Evolutionary conservation across 2,113 vertebrate species (phyloP).

Genomic region (Pseudorectes ferrugineus): DNA sequence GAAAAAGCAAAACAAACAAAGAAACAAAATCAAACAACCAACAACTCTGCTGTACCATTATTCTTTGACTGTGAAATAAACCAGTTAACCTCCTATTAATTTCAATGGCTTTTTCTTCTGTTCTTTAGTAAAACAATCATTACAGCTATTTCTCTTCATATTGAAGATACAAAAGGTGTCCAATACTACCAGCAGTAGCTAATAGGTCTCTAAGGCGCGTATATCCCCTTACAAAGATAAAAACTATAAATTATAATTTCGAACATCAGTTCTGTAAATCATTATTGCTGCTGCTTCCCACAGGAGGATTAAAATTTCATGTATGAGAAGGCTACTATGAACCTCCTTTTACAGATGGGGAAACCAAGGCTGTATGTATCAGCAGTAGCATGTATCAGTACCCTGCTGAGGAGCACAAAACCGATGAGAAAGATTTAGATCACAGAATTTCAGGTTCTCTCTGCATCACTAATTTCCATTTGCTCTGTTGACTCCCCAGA

Average conservation of each 20-base stretch:
- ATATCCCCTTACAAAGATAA: neutral
- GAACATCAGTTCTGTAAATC: neutral
- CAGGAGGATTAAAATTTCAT: neutral
- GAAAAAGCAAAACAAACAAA: neutral
- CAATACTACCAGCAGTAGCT: neutral
- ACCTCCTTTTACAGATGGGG: neutral
- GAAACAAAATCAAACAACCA: neutral
- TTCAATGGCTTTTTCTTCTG: neutral
- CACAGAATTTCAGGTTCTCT: neutral
- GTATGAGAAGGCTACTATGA: neutral
- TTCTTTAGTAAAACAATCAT: neutral
- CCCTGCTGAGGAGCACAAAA: neutral
- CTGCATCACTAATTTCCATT: constrained; percentile 4
- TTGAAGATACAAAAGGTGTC: neutral
- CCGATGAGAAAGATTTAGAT: neutral
- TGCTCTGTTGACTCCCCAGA: neutral
- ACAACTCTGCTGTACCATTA: neutral
- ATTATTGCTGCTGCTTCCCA: neutral
- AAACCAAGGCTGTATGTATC: neutral
- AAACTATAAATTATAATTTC: neutral
- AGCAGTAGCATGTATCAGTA: neutral
- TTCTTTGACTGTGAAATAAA: neutral
- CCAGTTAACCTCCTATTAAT: neutral
- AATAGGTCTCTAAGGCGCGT: neutral
- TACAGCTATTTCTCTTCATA: neutral